Evolutionary conservation across 2,797 vertebrate species (phyloP), one percentile per base, ranked within the genome.

Genomic region (Falco cherrug): DNA sequence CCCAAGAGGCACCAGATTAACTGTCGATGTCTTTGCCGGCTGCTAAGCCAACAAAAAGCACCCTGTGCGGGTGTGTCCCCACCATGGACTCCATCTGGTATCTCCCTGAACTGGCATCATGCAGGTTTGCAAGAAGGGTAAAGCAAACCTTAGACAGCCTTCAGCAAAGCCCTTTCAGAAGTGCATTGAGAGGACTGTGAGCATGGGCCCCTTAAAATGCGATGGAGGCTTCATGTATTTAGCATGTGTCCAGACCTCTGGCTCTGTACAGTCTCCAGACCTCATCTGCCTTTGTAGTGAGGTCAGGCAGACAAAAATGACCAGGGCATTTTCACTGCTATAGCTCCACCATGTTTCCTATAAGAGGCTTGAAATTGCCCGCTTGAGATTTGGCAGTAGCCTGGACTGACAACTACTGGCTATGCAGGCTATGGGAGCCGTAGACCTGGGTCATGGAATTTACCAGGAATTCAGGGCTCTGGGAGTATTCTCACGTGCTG

Each of bases 261-360:
- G 63, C 33, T 83, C 37, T 39, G 16, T 35, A 29, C 7, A 68
- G 8, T 11, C 28, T 64, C 24, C 18, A 70, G 28, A 56, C 2
- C 3, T 69, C 29, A 33, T 63, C 31, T 91, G 48, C 39, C 17
- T 87, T 74, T 81, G 24, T 5, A 28, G 56, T 37, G n/a, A 43
- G 10, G 6, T 35, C 76, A 39, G 56, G 45, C 21, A 80, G 29
- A 29, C 80, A 65, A 65, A 89, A 33, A 17, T 4, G 6, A 47
- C 13, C 6, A 7, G 21, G 20, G 24, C 13, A n/a, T 71, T 87
- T 85, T 77, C 61, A 14, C 41, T 83, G 48, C n/a, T n/a, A 20
- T 10, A 12, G 3, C 45, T 88, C 29, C 7, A 63, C 13, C 11
- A 0, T 10, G 0, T 67, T 82, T 81, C 26, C 47, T 86, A 0